phyloP scores from a whole-genome alignment of 2,113 vertebrate species.

The Carollia perspicillata region DNA sequence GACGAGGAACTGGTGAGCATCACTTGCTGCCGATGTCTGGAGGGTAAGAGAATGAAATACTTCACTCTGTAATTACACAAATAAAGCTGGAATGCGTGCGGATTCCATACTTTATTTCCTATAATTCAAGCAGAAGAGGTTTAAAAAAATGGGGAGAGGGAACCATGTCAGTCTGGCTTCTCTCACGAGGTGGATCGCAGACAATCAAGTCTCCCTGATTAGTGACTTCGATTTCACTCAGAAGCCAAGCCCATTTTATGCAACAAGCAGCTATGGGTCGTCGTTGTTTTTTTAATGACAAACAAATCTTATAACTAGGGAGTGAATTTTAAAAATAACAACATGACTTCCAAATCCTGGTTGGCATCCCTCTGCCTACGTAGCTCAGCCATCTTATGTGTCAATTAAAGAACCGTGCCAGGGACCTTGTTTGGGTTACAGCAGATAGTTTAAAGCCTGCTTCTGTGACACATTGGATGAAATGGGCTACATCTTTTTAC shows the following conservation, averaged over 20 bases:
- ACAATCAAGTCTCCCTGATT: background rate
- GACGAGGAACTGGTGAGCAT: background rate
- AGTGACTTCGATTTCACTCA: constrained; percentile 37
- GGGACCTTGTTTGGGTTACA: background rate
- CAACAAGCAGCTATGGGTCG: background rate
- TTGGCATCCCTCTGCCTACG: background rate
- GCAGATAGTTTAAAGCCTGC: background rate
- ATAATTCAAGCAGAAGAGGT: background rate
- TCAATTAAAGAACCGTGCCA: background rate
- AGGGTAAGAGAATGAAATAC: background rate
- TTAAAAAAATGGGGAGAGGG: too few species aligned
- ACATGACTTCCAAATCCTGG: background rate
- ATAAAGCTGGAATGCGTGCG: background rate
- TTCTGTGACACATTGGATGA: background rate
- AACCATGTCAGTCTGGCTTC: background rate
- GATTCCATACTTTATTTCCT: background rate
- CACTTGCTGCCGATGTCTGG: background rate
- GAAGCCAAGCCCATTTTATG: constrained; percentile 27
- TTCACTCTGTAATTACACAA: background rate
- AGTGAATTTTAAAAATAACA: constrained; percentile 17
- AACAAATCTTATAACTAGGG: background rate
- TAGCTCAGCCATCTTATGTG: background rate
- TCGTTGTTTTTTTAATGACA: background rate
- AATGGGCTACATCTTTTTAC: background rate
- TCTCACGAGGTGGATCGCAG: background rate